Base-by-base conservation (phyloP, 1,140 invertebrate genomes). In the Aradophagus sp. region DNA sequence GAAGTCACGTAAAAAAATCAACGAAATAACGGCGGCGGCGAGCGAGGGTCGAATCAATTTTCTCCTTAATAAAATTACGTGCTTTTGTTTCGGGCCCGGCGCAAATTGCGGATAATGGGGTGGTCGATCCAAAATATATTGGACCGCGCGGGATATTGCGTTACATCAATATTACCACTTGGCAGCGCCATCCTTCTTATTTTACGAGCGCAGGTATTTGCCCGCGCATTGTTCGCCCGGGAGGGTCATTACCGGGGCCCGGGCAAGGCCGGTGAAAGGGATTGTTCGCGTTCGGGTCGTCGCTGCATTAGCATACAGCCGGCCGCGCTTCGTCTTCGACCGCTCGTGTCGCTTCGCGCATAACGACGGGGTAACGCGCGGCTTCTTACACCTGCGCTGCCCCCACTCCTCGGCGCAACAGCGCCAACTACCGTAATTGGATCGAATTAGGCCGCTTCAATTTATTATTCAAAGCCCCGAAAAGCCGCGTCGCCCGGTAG, bases 241-340 rank as follows among this genome's bases (percentile, higher is more conserved):
- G 71, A 80, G 61, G 63, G 83, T 81, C 75, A 81, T 83, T 81
- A 81, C 80, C 76, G 74, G 19, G 7, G 8, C 27, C n/a, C 45
- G 73, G 58, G 74, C 77, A 83, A 83, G 80, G 81, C 80, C 79
- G 75, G 81, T 83, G 83, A 83, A 83, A 83, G 80, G 81, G 81
- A 80, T 75, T 71, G 79, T 76, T 74, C 50, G 39, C 34, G 45
- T 71, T 72, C n/a, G n/a, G n/a, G n/a, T 48, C 63, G 47, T 62
- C 65, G 13, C 68, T 76, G 42, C 31, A 73, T 66, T 61, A 62
- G 48, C 66, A 66, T 66, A 74, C 17, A 50, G 2, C 27, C 27
- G 27, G 44, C 34, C 42, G 65, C 61, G 53, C 62, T 48, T 62
- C 58, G 44, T 67, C 39, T 48, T 70, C 65, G 8, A 52, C 52